phyloP scores from a whole-genome alignment of 2,113 vertebrate species.

The Dasyornis broadbenti region DNA sequence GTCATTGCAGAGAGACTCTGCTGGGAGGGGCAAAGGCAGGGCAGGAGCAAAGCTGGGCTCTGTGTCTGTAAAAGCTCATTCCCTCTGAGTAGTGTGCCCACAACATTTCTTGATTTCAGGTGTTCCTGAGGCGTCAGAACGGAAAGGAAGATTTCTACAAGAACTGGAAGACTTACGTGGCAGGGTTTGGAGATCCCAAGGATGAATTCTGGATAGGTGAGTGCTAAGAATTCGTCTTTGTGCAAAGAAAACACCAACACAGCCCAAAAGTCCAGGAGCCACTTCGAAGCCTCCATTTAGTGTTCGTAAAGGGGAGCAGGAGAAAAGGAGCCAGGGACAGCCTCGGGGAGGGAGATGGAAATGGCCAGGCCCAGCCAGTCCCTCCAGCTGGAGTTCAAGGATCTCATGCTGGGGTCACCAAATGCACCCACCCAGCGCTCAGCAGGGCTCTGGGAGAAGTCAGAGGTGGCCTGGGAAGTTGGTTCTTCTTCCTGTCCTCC shows the following conservation, averaged over 20 bases:
- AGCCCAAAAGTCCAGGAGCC: background rate
- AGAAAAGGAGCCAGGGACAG: background rate
- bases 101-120: conserved; percentile 57
- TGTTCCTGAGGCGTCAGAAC: conserved; percentile 90
- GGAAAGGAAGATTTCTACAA: conserved; percentile 90
- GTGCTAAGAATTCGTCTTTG: background rate
- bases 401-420: background rate
- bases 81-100: background rate
- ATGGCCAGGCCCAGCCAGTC: background rate
- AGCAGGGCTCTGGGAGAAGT: background rate
- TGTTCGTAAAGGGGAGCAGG: background rate
- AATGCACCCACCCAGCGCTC: rapidly evolving
- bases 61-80: background rate
- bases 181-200: conserved; percentile 88
- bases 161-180: conserved; percentile 91
- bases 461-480: background rate
- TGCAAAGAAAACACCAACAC: background rate
- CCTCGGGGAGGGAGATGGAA: background rate
- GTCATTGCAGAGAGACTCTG: background rate
- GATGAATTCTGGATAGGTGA: conserved; percentile 98
- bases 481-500: background rate
- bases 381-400: background rate
- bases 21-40: background rate
- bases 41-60: background rate
- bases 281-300: background rate